A percentile compares a stretch with the other conserved stretches of the same genome.
phyloP scores from a whole-genome alignment of 2,113 vertebrate genomes.

The Cephalopholis sonnerati region DNA sequence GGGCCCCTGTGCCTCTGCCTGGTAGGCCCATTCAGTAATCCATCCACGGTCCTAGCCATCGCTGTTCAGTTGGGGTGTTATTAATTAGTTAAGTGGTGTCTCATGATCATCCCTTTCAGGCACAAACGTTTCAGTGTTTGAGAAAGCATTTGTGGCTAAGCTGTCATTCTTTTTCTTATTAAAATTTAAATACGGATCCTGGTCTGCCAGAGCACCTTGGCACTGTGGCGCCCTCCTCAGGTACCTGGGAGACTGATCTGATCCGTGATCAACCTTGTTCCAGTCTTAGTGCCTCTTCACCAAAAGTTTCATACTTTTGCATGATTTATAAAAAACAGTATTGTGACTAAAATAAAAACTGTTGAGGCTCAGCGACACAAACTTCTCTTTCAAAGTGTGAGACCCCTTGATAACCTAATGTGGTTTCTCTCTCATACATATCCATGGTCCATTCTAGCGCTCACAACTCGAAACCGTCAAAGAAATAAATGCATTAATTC shows the following conservation, averaged over 20 bases:
- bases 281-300: background rate
- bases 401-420: background rate
- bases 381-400: background rate
- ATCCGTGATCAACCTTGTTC: background rate
- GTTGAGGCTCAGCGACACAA: background rate
- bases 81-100: slow-evolving; percentile 19
- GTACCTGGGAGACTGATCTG: background rate
- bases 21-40: too few relatives aligned
- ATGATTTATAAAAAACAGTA: background rate
- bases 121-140: too few relatives aligned
- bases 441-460: background rate
- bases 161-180: too few relatives aligned
- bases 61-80: slow-evolving; percentile 14
- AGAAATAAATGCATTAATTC: background rate
- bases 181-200: too few relatives aligned
- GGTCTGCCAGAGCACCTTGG: background rate
- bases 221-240: slow-evolving; percentile 18
- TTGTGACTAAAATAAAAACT: background rate
- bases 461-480: background rate
- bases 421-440: background rate
- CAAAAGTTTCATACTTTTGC: background rate
- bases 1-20: too few relatives aligned
- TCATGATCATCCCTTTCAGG: too few relatives aligned
- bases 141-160: too few relatives aligned
- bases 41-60: background rate